Base-by-base conservation (phyloP, 2,113 vertebrate genomes). In the Petroica traversi region DNA sequence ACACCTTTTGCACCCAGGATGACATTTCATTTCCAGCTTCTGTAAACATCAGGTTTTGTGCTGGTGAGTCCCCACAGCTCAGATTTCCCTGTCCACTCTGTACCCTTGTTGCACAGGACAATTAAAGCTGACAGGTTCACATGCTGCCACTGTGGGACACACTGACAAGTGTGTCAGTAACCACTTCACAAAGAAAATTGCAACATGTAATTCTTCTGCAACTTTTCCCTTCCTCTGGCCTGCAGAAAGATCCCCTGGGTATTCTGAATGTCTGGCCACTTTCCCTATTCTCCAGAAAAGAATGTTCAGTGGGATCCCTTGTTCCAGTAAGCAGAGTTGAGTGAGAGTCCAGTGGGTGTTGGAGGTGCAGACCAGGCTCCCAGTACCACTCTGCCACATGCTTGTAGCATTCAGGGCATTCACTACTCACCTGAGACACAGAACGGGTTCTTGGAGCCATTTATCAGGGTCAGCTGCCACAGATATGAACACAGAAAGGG, bases 191-290 rank as follows among this genome's bases (percentile, higher is more conserved):
- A 84, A 45, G n/a, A 34, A 82, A 89, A 92, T 75, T 24, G 58
- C 0, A 3, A 14, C 43, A 13, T 67, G 18, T 52, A 29, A 78
- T 67, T 84, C 88, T 84, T 81, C 52, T 49, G 19, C 86, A 61
- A 12, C 80, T 87, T 95, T 68, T 64, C 52, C 64, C 61, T 92
- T 97, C 67, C 86, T 69, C 59, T 49, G 84, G 25, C 84, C 66
- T 57, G 36, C 54, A 48, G 59, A 54, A 93, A 51, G 71, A 59
- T 85, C 55, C 29, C 61, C 49, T 77, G 81, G 55, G 62, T 71
- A 16, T 89, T 79, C 49, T 2, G 2, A 62, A 31, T 43, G 46
- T 69, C 41, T 72, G 33, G 25, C 33, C 69, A 11, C 43, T 74
- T 88, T 48, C 22, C 74, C n/a, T 6, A 38, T 48, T 92, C 43